Percentiles rank a stretch among this genome's conserved stretches.
Conservation (phyloP, 2,797 vertebrate genomes). For the Brachymystax lenok region DNA sequence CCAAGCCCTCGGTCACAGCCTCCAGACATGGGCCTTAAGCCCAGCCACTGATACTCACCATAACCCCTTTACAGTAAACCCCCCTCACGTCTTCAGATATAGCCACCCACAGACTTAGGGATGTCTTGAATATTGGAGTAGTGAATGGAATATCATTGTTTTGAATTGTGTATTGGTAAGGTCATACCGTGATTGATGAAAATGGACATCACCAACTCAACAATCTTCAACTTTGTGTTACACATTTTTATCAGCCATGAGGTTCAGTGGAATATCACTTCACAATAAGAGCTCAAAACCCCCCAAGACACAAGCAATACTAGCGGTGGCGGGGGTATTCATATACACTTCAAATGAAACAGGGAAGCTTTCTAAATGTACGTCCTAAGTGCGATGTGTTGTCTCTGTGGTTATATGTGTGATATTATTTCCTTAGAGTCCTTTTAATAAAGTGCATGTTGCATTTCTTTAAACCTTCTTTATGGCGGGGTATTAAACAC, state of each 20-base stretch:
- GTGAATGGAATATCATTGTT: background rate
- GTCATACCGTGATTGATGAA: no score
- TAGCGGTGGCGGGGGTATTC: conserved; percentile 47
- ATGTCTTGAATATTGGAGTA: background rate
- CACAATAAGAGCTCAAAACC: conserved; percentile 37
- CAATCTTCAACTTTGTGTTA: background rate
- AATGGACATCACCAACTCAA: no score
- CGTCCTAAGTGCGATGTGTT: conserved; percentile 54
- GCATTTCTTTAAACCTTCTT: conserved; percentile 74
- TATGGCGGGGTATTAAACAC: conserved; percentile 73
- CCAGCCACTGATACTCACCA: conserved; percentile 6
- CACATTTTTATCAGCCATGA: background rate
- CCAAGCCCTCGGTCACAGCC: conserved; percentile 18
- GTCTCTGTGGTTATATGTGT: conserved; percentile 68
- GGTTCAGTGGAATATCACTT: background rate
- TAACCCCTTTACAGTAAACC: background rate
- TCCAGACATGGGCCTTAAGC: background rate
- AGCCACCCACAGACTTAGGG: background rate
- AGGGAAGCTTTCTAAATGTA: conserved; percentile 57
- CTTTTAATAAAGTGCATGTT: conserved; percentile 75
- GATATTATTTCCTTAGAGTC: conserved; percentile 77
- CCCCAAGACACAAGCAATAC: conserved; percentile 44
- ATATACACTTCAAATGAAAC: conserved; percentile 63
- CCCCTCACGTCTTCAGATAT: no score
- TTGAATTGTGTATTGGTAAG: background rate